These are phyloP conservation scores for Gila orcuttii DNA, from an alignment of 2,113 vertebrate species.

Conservation along the genomic window DNA sequence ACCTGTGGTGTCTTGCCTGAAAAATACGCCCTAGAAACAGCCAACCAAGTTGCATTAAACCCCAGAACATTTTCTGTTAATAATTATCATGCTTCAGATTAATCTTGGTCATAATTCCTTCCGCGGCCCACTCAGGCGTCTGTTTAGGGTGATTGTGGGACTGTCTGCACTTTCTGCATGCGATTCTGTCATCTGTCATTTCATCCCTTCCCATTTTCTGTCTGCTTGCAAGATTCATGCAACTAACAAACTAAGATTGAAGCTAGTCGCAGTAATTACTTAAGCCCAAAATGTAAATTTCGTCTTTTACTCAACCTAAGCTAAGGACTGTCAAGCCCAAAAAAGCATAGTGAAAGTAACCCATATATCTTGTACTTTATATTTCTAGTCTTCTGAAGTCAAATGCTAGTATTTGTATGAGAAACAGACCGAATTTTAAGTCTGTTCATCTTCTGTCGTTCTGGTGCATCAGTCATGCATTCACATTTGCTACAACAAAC, in stretches of 20 bases:
- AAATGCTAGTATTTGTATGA: background rate
- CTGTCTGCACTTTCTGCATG: conserved; percentile 44
- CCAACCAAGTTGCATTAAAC: background rate
- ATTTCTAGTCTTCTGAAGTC: background rate
- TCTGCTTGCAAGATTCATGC: background rate
- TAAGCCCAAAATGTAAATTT: background rate
- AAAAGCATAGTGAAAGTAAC: background rate
- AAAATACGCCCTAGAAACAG: background rate
- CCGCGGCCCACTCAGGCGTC: conserved; percentile 12
- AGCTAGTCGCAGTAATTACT: background rate
- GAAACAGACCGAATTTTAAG: background rate
- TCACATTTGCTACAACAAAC: no score
- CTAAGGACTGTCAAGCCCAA: background rate
- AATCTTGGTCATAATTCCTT: no score
- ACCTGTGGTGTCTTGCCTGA: conserved; percentile 13
- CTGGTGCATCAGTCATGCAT: no score
- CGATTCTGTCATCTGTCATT: conserved; percentile 34
- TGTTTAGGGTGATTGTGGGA: conserved; percentile 44
- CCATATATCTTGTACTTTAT: background rate
- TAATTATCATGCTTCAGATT: background rate
- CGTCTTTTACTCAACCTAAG: background rate
- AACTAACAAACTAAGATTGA: conserved; percentile 1
- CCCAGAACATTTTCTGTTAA: background rate
- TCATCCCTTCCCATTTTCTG: conserved; percentile 14
- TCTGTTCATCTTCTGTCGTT: no score